Percentiles rank a stretch among this genome's conserved stretches.
These are phyloP conservation scores for Neopelma chrysocephalum DNA, from an alignment of 2,797 vertebrate species.

Conservation along the genomic window DNA sequence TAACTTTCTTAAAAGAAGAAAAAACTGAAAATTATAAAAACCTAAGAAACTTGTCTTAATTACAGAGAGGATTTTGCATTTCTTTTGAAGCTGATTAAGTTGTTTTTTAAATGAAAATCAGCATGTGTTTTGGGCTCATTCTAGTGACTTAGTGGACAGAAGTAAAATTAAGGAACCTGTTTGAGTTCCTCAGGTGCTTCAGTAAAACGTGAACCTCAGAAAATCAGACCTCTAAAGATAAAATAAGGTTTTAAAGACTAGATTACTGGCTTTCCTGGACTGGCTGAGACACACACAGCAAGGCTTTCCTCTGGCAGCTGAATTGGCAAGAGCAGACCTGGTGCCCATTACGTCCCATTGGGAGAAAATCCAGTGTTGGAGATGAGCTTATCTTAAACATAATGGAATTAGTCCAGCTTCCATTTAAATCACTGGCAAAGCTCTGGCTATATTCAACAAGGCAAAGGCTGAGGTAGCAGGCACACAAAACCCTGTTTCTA, in stretches of 20 bases:
- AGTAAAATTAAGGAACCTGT: neutral
- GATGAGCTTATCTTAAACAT: slow-evolving; percentile 16
- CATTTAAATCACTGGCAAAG: slow-evolving; percentile 35
- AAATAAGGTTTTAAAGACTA: neutral
- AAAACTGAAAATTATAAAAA: neutral
- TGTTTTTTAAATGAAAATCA: neutral
- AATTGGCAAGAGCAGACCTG: neutral
- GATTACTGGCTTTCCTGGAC: neutral
- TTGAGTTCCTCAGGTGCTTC: neutral
- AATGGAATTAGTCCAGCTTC: slow-evolving; percentile 40
- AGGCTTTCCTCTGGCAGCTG: neutral
- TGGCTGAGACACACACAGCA: neutral
- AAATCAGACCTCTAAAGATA: neutral
- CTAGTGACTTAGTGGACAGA: neutral
- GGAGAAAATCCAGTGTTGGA: neutral
- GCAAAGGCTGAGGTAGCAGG: slow-evolving; percentile 32
- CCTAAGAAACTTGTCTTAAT: neutral
- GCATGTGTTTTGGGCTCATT: neutral
- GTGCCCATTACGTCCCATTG: neutral
- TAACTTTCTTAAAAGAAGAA: neutral
- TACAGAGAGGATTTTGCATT: neutral
- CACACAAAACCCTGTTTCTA: slow-evolving; percentile 27
- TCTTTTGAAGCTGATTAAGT: neutral
- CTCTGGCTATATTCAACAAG: slow-evolving; percentile 27
- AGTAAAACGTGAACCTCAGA: neutral